These are phyloP conservation scores for Aplidium turbinatum DNA, from an alignment of 23 tunicate species.

Conservation along the genomic window DNA sequence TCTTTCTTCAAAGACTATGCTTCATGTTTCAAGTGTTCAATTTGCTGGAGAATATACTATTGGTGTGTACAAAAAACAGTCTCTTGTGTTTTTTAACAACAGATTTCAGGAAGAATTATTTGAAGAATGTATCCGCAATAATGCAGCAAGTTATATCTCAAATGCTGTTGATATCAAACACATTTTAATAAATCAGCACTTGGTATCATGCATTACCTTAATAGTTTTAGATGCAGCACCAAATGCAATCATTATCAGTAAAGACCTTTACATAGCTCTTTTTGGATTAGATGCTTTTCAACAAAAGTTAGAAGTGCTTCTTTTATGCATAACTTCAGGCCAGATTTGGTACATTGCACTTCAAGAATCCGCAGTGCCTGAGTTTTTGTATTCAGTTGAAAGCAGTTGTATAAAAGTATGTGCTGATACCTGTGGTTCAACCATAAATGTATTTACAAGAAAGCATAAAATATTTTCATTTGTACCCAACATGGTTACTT, in stretches of 20 bases:
- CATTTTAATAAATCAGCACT: neutral
- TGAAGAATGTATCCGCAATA: neutral
- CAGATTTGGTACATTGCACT: conserved; percentile 10
- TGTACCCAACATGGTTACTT: neutral
- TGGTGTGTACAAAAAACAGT: neutral
- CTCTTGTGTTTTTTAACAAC: neutral
- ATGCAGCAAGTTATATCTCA: neutral
- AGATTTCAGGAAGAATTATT: neutral
- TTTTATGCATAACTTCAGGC: neutral
- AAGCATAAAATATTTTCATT: neutral
- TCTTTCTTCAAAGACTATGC: neutral
- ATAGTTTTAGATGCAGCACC: neutral
- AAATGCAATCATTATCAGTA: neutral
- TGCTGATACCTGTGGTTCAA: neutral
- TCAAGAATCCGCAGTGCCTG: neutral
- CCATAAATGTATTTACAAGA: neutral
- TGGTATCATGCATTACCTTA: neutral
- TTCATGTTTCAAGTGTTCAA: neutral
- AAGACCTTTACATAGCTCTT: neutral
- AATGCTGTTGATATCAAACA: neutral
- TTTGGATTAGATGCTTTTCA: conserved; percentile 22
- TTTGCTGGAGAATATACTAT: conserved; percentile 21
- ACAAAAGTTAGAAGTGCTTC: neutral
- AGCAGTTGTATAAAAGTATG: conserved; percentile 1
- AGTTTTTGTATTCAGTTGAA: conserved; percentile 7